Evolutionary conservation across 2,797 vertebrate species (phyloP), one percentile per base, ranked within the genome.

Genomic region (Perdix hodgsoniae): DNA sequence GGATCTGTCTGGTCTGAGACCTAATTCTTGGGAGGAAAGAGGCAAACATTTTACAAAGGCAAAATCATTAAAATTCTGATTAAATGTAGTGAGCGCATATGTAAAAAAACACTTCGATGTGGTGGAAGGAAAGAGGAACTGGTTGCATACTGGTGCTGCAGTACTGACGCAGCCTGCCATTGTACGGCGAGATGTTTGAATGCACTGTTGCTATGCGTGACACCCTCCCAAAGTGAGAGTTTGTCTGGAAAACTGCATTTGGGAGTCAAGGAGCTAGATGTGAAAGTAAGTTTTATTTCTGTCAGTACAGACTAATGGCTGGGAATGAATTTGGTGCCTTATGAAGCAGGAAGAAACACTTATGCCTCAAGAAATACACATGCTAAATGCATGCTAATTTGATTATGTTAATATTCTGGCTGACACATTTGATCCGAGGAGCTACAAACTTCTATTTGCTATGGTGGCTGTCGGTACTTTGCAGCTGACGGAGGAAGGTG

Each of bases 361-460:
- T 84, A 57, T 94, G 64, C 77, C 86, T 84, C 44, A 45, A 88
- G 86, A 94, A 88, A 70, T 31, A 40, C 0, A 3, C 27, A 56
- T 7, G 15, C 42, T 79, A 86, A 82, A 42, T 65, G 33, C 37
- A 13, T 33, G 47, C 66, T 93, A 31, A 50, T 93, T 40, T 60
- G 74, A 59, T 60, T 49, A 85, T 82, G 90, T 76, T 61, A 90
- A 49, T 73, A 64, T 82, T 88, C 47, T 75, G 33, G 37, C 35
- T 72, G 76, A 33, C 24, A 60, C 6, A 8, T 81, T 69, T 81
- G 47, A 22, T 84, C 50, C 15, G 56, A 90, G 42, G 16, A 79
- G 40, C 29, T 35, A n/a, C 49, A 69, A 61, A 45, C 40, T 49
- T 14, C 78, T 70, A 64, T 61, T 60, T 49, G 29, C 10, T 16